Evolutionary conservation across 1,140 invertebrate species (phyloP), one percentile per base, ranked within the genome.

Genomic region (Pristionchus pacificus): DNA sequence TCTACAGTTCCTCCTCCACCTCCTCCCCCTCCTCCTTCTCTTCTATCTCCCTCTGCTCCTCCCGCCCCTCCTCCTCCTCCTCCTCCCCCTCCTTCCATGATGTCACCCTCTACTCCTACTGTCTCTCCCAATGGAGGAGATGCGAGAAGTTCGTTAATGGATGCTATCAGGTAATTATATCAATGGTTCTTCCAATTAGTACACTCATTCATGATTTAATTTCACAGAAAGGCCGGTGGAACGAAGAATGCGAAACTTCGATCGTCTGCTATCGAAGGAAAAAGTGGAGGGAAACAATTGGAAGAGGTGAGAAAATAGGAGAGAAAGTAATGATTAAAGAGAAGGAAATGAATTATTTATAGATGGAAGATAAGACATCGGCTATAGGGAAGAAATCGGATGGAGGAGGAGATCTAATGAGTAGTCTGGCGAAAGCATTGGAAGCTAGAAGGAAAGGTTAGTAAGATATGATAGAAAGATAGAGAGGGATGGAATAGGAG

Each of bases 361-460:
- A n/a, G n/a, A n/a, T n/a, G n/a, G n/a, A n/a, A n/a, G n/a, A n/a
- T n/a, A n/a, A n/a, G n/a, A n/a, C n/a, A n/a, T n/a, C n/a, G n/a
- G n/a, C n/a, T n/a, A n/a, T n/a, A n/a, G n/a, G n/a, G n/a, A n/a
- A n/a, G n/a, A n/a, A n/a, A n/a, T n/a, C 38, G 19, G 38, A 19
- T 19, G 55, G 49, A 1, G 71, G 66, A 19, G 71, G 55, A 31
- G 71, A 73, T 59, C 38, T 73, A 30, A 73, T 73, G 71, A 57
- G 29, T 0, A 57, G 65, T 1, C 49, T 73, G 15, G 60, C 71
- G 2, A 73, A 68, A n/a, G 71, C 71, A n/a, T 31, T 73, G 15
- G 71, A 73, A 49, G 59, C 71, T 6, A 24, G 71, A 58, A 59
- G 71, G 32, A 73, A 73, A 61, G 67, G 67, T 69, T 0, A 65